Base-by-base conservation (phyloP, 2,113 vertebrate species). In the Mesembrinibis cayennensis region DNA sequence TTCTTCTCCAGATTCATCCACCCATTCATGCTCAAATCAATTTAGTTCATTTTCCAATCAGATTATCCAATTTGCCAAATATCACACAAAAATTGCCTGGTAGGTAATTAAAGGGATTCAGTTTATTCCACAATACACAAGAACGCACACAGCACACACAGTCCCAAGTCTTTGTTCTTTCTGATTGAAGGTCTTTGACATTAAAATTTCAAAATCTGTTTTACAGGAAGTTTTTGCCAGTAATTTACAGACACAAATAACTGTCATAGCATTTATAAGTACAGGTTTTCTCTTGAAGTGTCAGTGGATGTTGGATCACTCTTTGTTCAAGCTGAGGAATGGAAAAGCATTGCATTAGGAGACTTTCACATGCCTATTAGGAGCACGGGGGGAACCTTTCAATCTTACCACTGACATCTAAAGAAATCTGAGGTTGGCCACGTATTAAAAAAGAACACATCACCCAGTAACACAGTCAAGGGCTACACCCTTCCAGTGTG, bases 391-490 rank as follows among this genome's bases (percentile, higher is more conserved):
- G 9, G 9, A 93, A 82, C 3, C 34, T 30, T 69, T 65, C 38
- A 63, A 6, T 26, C 63, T 56, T 70, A 69, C 11, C 16, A 23
- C 29, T 30, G 29, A 90, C 66, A 52, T 70, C 42, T 34, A 71
- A 49, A 49, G 17, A 65, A 40, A 71, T 26, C 7, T 29, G 19
- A 53, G 45, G 62, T 9, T 27, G 21, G 50, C 22, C 50, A 69
- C 17, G 29, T 32, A 45, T 10, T 61, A n/a, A 67, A 85, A 52
- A 30, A 52, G 29, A 86, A 76, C 1, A 2, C 18, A 92, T 77
- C 8, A 34, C 6, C 9, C 22, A n/a, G 3, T 20, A 91, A 59
- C 32, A 47, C 0, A 0, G 27, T 9, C 42, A 76, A 79, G 22
- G 17, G 16, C 29, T 84, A 94, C 89, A 67, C 4, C 18, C 4